Percentiles rank a stretch among this genome's conserved stretches.
Conservation (phyloP, 2,797 vertebrate species). For the Cyclopterus lumpus region DNA sequence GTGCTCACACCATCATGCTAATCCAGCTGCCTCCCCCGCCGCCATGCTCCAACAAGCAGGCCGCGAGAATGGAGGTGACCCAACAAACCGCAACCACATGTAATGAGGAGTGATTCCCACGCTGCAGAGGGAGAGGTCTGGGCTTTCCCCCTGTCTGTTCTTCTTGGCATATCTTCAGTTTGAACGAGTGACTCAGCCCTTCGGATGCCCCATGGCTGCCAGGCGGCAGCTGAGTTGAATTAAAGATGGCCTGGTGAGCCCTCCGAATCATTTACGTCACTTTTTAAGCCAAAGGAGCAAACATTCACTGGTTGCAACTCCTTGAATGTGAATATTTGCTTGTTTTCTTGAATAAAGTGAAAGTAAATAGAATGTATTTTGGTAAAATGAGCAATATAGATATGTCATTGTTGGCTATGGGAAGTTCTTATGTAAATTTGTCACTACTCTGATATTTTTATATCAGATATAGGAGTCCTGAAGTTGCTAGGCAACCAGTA, state of each 20-base stretch:
- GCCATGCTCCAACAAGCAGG: slow-evolving; percentile 50
- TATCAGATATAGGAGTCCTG: not conserved
- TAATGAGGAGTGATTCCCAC: slow-evolving; percentile 62
- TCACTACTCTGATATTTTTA: not conserved
- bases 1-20: slow-evolving; percentile 43
- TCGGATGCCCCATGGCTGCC: slow-evolving; percentile 40
- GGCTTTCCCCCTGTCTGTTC: slow-evolving; percentile 63
- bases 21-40: slow-evolving; percentile 27
- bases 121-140: slow-evolving; percentile 31
- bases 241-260: slow-evolving; percentile 16
- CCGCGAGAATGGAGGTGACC: slow-evolving; percentile 57
- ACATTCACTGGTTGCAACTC: not conserved
- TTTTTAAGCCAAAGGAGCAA: not conserved
- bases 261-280: not conserved
- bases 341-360: not conserved
- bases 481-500: not conserved
- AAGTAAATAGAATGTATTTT: not conserved
- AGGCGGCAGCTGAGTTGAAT: slow-evolving; percentile 27
- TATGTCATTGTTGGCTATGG: not conserved
- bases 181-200: slow-evolving; percentile 59
- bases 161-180: slow-evolving; percentile 55
- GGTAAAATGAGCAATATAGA: not conserved
- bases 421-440: too few species aligned
- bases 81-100: slow-evolving; percentile 49
- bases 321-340: not conserved